These are phyloP conservation scores for Thalpophila matura DNA, from an alignment of 2,888 invertebrate genomes.

Conservation along the genomic window DNA sequence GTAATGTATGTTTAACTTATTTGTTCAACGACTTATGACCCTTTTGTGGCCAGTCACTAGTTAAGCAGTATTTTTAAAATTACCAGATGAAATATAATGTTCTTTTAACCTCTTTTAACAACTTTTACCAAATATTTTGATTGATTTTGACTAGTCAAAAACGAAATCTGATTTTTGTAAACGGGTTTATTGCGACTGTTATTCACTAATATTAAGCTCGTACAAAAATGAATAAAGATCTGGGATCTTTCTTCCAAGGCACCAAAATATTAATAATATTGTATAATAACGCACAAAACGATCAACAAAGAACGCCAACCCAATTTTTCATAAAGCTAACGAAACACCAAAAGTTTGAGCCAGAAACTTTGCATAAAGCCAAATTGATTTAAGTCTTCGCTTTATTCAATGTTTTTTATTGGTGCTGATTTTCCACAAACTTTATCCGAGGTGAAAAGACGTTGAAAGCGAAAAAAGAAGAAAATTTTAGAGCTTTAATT, in stretches of 20 bases:
- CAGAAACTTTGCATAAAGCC: conserved; percentile 41
- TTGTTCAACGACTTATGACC: not conserved
- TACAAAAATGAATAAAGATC: not conserved
- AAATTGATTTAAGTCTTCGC: conserved; percentile 39
- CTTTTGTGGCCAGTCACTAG: not conserved
- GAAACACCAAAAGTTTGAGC: conserved; percentile 27
- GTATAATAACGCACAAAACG: conserved; percentile 18
- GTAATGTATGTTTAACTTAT: not conserved
- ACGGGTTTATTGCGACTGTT: too few species aligned
- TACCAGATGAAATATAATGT: not conserved
- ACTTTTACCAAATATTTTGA: not conserved
- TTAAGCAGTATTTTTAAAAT: not conserved
- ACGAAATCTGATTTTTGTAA: too few species aligned
- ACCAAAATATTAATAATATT: not conserved
- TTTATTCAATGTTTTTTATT: conserved; percentile 36
- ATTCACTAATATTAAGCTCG: too few species aligned
- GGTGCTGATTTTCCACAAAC: conserved; percentile 26
- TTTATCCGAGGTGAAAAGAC: conserved; percentile 1
- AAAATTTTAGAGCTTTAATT: conserved; percentile 50
- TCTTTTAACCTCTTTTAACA: too few species aligned
- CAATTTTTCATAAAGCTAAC: conserved; percentile 45
- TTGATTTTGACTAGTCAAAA: too few species aligned
- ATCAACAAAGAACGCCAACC: conserved; percentile 23
- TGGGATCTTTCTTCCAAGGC: not conserved
- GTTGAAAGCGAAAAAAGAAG: not conserved